Percentiles rank a stretch among this genome's conserved stretches.
phyloP scores from a whole-genome alignment of 2,888 invertebrate genomes.

The Sarcophaga carnaria region DNA sequence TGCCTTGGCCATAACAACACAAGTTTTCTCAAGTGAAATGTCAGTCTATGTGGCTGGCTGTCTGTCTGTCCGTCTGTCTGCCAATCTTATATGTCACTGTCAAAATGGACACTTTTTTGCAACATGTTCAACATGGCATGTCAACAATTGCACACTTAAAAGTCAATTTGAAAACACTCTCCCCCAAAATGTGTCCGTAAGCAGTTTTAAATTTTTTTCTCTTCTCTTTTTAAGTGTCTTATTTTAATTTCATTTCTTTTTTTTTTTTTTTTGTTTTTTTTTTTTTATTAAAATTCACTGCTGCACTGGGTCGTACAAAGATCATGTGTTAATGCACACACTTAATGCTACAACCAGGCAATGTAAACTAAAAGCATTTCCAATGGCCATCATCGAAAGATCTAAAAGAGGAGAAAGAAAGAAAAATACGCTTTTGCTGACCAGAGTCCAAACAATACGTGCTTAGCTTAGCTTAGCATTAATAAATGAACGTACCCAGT shows the following conservation, averaged over 20 bases:
- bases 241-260: neutral
- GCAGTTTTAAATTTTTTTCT: neutral
- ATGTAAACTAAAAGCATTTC: too few species aligned
- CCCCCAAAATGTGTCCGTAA: slow-evolving; percentile 21
- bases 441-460: neutral
- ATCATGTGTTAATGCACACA: slow-evolving; percentile 6
- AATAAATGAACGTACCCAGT: neutral
- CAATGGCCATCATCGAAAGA: neutral
- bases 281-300: neutral
- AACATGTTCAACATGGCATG: slow-evolving; percentile 61
- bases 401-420: neutral
- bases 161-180: slow-evolving; percentile 40
- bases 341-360: too few species aligned
- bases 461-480: too few species aligned
- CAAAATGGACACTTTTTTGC: slow-evolving; percentile 60
- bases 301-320: neutral
- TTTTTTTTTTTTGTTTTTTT: neutral
- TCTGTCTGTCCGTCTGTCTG: slow-evolving; percentile 28
- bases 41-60: slow-evolving; percentile 2
- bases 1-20: slow-evolving; percentile 10
- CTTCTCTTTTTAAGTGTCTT: neutral
- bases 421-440: neutral
- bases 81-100: slow-evolving; percentile 57
- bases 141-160: slow-evolving; percentile 60
- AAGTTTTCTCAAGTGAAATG: slow-evolving; percentile 34